phyloP scores from a whole-genome alignment of 2,888 invertebrate genomes.

The Lithophane semibrunnea region DNA sequence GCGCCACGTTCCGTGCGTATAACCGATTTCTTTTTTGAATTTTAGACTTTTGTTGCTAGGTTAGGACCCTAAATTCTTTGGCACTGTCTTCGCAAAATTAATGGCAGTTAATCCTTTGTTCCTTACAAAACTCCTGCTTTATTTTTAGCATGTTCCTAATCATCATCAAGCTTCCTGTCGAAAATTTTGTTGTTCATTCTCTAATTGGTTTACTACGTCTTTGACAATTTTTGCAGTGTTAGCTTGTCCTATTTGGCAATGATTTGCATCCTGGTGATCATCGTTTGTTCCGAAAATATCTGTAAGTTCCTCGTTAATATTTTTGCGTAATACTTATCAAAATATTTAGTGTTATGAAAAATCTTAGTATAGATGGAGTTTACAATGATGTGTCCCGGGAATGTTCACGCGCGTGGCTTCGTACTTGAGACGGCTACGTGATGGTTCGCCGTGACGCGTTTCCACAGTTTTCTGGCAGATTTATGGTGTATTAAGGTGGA shows the following conservation, averaged over 20 bases:
- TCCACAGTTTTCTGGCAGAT: conserved; percentile 74
- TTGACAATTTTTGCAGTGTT: conserved; percentile 35
- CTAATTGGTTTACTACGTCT: conserved; percentile 44
- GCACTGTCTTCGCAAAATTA: conserved; percentile 23
- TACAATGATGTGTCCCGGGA: conserved; percentile 47
- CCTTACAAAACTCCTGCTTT: conserved; percentile 11
- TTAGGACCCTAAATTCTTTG: conserved; percentile 61
- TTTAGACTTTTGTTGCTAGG: conserved; percentile 74
- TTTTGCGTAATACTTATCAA: conserved; percentile 20
- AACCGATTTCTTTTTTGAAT: conserved; percentile 76
- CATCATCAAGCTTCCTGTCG: background rate
- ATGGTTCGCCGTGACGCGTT: conserved; percentile 64
- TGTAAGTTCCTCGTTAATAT: conserved; percentile 29
- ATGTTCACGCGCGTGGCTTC: conserved; percentile 53
- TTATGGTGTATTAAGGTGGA: conserved; percentile 76
- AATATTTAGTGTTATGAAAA: conserved; percentile 19
- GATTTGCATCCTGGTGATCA: conserved; percentile 43
- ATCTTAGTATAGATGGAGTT: conserved; percentile 25
- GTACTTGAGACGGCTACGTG: conserved; percentile 66
- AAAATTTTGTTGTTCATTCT: conserved; percentile 21
- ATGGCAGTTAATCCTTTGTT: conserved; percentile 12
- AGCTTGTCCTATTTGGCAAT: conserved; percentile 50
- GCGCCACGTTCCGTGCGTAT: conserved; percentile 81
- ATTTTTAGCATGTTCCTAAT: conserved; percentile 12
- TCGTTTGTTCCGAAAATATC: conserved; percentile 42